Conservation (phyloP, 2,797 vertebrate genomes). For the Hyperoplus lanceolatus region DNA sequence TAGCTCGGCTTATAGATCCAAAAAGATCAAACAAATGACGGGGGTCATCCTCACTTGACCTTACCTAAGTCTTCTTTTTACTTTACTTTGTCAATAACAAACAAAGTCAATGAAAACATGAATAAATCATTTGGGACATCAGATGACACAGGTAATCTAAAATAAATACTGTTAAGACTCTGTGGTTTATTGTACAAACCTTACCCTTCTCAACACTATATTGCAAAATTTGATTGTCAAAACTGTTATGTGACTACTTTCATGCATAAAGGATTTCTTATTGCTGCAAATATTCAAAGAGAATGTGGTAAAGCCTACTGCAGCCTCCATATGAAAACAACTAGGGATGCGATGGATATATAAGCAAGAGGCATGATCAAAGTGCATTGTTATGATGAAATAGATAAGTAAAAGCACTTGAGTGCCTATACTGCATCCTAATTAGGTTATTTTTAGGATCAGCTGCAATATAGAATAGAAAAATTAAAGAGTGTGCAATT, state of each 20-base stretch:
- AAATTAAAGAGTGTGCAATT: no score
- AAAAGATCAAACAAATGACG: not conserved
- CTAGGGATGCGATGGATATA: no score
- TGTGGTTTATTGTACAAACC: constrained; percentile 1
- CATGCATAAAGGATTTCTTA: not conserved
- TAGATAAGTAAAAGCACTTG: no score
- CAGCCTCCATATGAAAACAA: no score
- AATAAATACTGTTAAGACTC: not conserved
- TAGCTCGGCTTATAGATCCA: constrained; percentile 7
- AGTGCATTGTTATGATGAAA: no score
- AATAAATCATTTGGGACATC: not conserved
- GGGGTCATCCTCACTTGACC: not conserved
- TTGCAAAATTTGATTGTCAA: not conserved
- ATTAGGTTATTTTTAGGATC: no score
- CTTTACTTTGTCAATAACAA: not conserved
- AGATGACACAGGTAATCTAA: not conserved
- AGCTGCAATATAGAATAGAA: no score
- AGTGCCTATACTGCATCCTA: no score
- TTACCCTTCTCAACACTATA: constrained; percentile 1
- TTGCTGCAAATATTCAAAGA: not conserved
- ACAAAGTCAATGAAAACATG: not conserved
- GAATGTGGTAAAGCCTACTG: not conserved
- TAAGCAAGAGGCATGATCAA: no score
- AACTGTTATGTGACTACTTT: not conserved
- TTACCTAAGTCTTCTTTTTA: constrained; percentile 5